Evolutionary conservation across 2,113 vertebrate genomes (phyloP).

Genomic region (Ramphastos sulfuratus): DNA sequence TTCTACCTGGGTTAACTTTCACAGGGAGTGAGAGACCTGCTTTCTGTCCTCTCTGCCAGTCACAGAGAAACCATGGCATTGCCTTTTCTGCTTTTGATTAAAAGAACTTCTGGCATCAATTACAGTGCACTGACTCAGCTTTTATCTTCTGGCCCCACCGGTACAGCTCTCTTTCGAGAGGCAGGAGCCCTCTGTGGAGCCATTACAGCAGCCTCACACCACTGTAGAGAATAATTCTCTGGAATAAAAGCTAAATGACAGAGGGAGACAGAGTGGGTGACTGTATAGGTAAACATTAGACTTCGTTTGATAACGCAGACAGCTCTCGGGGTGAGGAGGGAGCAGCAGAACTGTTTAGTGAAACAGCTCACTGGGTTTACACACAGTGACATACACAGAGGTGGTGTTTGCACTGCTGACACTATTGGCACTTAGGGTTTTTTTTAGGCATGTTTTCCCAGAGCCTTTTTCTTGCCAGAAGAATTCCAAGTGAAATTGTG

Average conservation of each 20-base stretch:
- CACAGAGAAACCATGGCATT: neutral
- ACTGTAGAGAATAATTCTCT: neutral
- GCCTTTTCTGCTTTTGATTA: constrained; percentile 7
- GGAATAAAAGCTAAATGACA: constrained; percentile 10
- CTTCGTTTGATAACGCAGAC: constrained; percentile 31
- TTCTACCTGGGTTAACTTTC: neutral
- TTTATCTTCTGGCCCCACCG: neutral
- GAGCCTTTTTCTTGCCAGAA: constrained; percentile 4
- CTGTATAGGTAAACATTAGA: neutral
- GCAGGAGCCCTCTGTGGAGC: neutral
- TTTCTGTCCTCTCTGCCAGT: neutral
- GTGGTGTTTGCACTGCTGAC: neutral
- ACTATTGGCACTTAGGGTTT: neutral
- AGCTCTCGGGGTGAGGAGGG: neutral
- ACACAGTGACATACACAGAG: neutral
- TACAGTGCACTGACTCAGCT: neutral
- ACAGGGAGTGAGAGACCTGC: neutral
- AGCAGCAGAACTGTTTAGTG: constrained; percentile 12
- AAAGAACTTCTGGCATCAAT: neutral
- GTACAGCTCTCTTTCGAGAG: neutral
- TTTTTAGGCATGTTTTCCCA: neutral
- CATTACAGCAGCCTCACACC: neutral
- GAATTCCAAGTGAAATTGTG: neutral
- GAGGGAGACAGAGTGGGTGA: neutral
- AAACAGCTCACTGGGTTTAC: neutral